Conservation (phyloP, 2,797 vertebrate species). For the Muscicapa comitata region DNA sequence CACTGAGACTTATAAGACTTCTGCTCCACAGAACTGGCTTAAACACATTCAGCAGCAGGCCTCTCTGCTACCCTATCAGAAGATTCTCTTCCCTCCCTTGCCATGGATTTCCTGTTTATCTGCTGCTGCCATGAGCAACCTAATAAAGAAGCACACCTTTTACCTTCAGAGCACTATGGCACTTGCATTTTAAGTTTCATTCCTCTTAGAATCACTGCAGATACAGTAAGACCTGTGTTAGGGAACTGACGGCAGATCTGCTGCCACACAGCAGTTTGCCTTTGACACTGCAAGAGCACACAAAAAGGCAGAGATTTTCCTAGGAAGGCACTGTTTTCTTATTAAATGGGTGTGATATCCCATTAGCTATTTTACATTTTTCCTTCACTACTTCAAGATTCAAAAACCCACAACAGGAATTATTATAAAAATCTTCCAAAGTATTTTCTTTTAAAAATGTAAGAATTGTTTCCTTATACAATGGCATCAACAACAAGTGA, state of each 20-base stretch:
- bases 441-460: neutral
- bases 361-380: neutral
- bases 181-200: slow-evolving; percentile 57
- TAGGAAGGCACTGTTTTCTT: neutral
- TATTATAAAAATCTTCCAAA: neutral
- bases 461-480: neutral
- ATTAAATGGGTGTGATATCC: neutral
- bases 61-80: neutral
- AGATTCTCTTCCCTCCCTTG: neutral
- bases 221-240: slow-evolving; percentile 33
- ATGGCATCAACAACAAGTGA: neutral
- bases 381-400: neutral
- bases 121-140: neutral
- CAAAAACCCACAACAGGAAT: neutral
- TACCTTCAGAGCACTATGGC: slow-evolving; percentile 56
- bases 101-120: neutral
- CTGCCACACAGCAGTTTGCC: neutral
- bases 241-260: neutral
- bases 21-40: neutral
- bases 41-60: neutral
- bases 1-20: neutral
- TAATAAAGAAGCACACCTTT: neutral
- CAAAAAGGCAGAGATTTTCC: neutral
- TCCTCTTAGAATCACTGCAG: slow-evolving; percentile 62
- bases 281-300: neutral